phyloP scores from a whole-genome alignment of 2,888 invertebrate genomes.

The Acrobasis repandana region DNA sequence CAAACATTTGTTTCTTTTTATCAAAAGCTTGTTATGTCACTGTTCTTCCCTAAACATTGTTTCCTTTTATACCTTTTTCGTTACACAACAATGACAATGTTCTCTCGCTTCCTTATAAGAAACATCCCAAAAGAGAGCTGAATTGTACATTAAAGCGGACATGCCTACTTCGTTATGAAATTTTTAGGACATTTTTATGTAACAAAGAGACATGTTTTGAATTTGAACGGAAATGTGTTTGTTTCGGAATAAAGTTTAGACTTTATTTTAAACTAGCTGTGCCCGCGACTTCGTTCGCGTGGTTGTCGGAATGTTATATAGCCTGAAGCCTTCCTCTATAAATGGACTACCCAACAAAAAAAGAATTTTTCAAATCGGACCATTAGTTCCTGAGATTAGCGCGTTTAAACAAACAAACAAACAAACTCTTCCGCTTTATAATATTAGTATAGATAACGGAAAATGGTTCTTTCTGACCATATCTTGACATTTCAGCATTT shows the following conservation, averaged over 20 bases:
- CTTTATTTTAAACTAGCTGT: no score
- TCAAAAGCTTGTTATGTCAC: neutral
- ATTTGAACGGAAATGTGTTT: neutral
- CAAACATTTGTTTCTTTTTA: neutral
- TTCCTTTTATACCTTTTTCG: slow-evolving; percentile 1
- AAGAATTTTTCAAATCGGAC: no score
- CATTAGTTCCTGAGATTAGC: no score
- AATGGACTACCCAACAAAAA: no score
- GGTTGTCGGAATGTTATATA: no score
- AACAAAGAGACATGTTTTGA: neutral
- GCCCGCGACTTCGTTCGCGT: no score
- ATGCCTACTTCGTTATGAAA: slow-evolving; percentile 1
- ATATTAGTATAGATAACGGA: no score
- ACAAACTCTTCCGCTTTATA: no score
- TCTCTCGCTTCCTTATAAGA: slow-evolving; percentile 9
- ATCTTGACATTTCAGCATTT: no score
- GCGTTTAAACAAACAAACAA: no score
- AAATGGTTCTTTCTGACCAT: no score
- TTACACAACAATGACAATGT: neutral
- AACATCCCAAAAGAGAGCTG: neutral
- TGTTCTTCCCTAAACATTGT: neutral
- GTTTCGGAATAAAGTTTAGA: neutral
- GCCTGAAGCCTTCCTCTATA: no score
- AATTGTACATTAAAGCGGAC: slow-evolving; percentile 1
- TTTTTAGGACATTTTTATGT: neutral